Conservation (phyloP, 2,113 vertebrate species). For the Prunella fulvescens region DNA sequence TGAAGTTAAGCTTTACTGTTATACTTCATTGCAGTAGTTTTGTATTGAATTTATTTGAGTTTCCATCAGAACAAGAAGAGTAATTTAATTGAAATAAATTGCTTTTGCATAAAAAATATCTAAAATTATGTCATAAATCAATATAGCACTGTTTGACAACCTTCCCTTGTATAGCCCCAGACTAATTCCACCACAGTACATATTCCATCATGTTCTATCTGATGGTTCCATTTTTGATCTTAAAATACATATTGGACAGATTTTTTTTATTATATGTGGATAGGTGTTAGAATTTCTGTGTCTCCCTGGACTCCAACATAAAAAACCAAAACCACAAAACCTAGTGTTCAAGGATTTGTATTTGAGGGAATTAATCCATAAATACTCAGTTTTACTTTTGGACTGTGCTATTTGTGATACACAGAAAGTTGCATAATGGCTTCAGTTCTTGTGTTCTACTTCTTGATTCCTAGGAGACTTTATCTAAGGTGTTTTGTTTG, state of each 20-base stretch:
- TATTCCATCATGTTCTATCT: not conserved
- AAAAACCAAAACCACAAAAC: not conserved
- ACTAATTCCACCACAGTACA: not conserved
- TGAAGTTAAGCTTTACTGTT: not conserved
- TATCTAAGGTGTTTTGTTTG: slow-evolving; percentile 30
- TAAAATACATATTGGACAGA: not conserved
- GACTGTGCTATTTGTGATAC: not conserved
- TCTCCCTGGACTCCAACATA: not conserved
- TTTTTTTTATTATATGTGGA: not conserved
- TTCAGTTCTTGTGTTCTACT: slow-evolving; percentile 11
- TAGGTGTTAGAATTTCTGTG: not conserved
- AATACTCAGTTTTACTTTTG: not conserved
- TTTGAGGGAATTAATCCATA: not conserved
- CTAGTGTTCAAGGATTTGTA: not conserved
- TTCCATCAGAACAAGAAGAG: not conserved
- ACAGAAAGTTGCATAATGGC: not conserved
- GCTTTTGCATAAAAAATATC: not conserved
- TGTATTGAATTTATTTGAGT: not conserved
- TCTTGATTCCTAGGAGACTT: slow-evolving; percentile 20
- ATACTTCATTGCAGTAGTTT: not conserved
- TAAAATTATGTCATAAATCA: not conserved
- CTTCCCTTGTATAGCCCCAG: not conserved
- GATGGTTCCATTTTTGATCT: not conserved
- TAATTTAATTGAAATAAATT: not conserved
- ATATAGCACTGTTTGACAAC: not conserved